Base-by-base conservation (phyloP, 2,113 vertebrate species). In the Labrus mixtus region DNA sequence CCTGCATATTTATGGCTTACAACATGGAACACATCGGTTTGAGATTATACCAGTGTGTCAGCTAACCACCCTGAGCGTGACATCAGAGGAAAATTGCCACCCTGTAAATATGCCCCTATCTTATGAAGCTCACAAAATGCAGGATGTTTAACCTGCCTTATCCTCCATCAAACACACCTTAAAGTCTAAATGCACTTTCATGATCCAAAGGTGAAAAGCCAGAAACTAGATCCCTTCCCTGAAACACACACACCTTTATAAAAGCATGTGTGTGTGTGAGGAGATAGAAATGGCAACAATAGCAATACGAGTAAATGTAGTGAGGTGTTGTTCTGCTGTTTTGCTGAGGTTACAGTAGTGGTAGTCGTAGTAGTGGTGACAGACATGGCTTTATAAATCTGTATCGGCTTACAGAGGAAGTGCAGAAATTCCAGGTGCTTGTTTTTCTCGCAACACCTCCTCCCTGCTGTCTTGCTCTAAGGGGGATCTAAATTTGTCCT, bases 341-440 rank as follows among this genome's bases (percentile, higher is more conserved):
- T 50, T 58, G 79, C 83, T 88, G 86, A 82, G 84, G 79, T 83
- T 86, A 70, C 63, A 51, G 48, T 51, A 82, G 77, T 74, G 72
- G 79, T 67, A 68, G 66, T 55, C 5, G 72, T 65, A 74, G 84
- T 78, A 73, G 90, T 59, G 4, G 84, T 74, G 83, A 89, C 77
- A 85, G 75, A 88, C 87, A 65, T 22, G 88, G 81, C 76, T 84
- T 84, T 67, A 57, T 68, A 76, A 65, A 67, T 76, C 79, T 62
- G 78, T 59, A 76, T 84, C 22, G 3, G 36, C 46, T 83, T 72
- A 83, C 62, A 70, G 48, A 61, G 76, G 57, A 82, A 85, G 86
- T 85, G 89, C 81, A 90, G 78, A 53, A 45, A 60, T 17, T 53
- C 64, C 78, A 73, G 62, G 56, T 51, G 58, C 73, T 76, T 39